Percentiles rank a stretch among this genome's conserved stretches.
Conservation (phyloP, 2,113 vertebrate genomes). For the Campylomormyrus tamandua region DNA sequence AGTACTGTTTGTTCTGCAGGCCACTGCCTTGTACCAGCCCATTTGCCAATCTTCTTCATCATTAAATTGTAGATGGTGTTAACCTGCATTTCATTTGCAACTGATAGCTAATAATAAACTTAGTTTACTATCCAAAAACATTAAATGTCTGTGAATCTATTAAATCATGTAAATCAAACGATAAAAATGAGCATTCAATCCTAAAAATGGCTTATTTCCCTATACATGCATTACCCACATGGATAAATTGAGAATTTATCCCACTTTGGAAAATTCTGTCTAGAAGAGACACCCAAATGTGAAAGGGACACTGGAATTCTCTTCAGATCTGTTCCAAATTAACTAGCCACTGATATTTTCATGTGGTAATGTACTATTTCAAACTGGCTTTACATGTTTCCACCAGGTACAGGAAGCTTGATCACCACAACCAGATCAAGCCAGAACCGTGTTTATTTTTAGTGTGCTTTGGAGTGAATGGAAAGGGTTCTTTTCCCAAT, state of each 20-base stretch:
- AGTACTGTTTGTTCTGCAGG: neutral
- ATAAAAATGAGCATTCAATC: neutral
- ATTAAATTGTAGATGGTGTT: neutral
- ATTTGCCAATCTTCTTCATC: slow-evolving; percentile 4
- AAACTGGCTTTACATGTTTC: neutral
- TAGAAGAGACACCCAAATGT: neutral
- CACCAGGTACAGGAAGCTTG: neutral
- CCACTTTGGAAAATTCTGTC: neutral
- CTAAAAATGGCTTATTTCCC: neutral
- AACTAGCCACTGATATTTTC: neutral
- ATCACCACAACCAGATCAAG: slow-evolving; percentile 11
- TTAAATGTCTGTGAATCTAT: neutral
- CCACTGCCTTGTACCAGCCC: neutral
- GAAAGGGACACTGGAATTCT: neutral
- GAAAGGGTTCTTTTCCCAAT: neutral
- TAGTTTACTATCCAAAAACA: neutral
- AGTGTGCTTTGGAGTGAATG: neutral
- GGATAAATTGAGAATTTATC: neutral
- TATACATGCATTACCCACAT: neutral
- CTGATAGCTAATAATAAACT: neutral
- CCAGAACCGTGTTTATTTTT: slow-evolving; percentile 4
- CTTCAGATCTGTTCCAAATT: neutral
- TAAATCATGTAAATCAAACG: neutral
- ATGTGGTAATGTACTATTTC: neutral
- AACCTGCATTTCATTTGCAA: neutral